Conservation (phyloP, 2,797 vertebrate species). For the Eulemur mongoz region DNA sequence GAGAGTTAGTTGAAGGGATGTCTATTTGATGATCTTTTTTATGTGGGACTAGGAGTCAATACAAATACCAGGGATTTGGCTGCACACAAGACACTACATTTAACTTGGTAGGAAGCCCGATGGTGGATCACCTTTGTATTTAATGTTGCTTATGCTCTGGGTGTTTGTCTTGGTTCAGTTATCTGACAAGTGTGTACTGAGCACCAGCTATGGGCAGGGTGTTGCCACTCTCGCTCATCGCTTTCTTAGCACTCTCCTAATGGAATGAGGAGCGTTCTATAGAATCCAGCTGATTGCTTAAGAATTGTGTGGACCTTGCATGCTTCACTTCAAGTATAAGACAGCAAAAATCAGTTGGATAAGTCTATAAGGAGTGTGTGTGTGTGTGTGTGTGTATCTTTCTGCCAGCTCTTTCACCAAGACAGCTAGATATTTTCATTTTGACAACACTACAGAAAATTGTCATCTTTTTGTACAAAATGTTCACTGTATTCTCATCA, state of each 20-base stretch:
- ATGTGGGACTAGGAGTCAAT: background rate
- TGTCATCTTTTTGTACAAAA: conserved; percentile 82
- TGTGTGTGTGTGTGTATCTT: conserved; percentile 47
- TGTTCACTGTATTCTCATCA: conserved; percentile 84
- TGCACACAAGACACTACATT: background rate
- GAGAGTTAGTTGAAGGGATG: background rate
- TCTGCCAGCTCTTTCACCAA: conserved; percentile 78
- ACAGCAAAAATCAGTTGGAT: conserved; percentile 72
- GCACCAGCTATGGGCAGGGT: background rate
- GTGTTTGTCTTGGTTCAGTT: conserved; percentile 28
- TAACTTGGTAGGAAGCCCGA: background rate
- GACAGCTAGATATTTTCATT: conserved; percentile 85
- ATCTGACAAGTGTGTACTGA: background rate
- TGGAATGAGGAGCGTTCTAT: background rate
- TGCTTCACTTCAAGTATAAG: conserved; percentile 43
- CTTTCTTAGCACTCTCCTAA: background rate
- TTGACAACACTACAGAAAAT: conserved; percentile 85
- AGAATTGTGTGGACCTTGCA: background rate
- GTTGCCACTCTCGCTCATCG: background rate
- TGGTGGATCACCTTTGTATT: background rate
- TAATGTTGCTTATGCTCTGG: background rate
- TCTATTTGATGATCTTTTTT: conserved; percentile 21
- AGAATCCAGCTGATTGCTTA: background rate
- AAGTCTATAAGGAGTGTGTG: background rate
- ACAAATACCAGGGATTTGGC: conserved; percentile 14